Percentiles rank a stretch among this genome's conserved stretches.
Evolutionary conservation across 2,888 invertebrate genomes (phyloP).

Genomic region (Agonopterix subpropinquella): DNA sequence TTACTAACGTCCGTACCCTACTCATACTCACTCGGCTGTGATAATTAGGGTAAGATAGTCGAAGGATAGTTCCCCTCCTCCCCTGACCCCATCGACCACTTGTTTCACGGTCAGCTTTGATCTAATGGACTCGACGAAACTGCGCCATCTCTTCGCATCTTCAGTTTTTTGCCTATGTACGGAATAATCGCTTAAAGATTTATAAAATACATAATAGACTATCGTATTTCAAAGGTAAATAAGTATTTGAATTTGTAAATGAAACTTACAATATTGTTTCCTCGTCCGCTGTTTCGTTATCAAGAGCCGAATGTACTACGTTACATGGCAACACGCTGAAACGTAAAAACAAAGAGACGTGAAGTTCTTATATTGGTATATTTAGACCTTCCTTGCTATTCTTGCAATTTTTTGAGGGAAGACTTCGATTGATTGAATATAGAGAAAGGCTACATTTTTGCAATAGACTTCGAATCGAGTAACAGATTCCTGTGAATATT

Average conservation of each 20-base stretch:
- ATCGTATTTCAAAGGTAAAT: no score
- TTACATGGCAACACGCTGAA: constrained; percentile 78
- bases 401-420: not conserved
- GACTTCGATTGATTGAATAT: not conserved
- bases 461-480: no score
- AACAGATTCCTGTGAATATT: no score
- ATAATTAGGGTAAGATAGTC: constrained; percentile 87
- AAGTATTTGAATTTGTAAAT: not conserved
- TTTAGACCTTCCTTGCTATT: not conserved
- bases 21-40: constrained; percentile 84
- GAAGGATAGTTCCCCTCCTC: constrained; percentile 87
- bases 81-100: constrained; percentile 86
- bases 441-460: not conserved
- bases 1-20: not conserved
- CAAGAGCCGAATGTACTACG: constrained; percentile 67
- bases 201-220: no score
- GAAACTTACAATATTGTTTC: constrained; percentile 52
- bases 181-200: constrained; percentile 14
- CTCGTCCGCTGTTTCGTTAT: constrained; percentile 41
- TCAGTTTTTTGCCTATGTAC: constrained; percentile 53
- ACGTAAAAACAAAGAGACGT: constrained; percentile 3
- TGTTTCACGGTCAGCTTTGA: constrained; percentile 88
- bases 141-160: constrained; percentile 79
- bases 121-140: constrained; percentile 84
- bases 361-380: not conserved